phyloP scores from a whole-genome alignment of 1,140 invertebrate genomes.

The Microplitis mediator region DNA sequence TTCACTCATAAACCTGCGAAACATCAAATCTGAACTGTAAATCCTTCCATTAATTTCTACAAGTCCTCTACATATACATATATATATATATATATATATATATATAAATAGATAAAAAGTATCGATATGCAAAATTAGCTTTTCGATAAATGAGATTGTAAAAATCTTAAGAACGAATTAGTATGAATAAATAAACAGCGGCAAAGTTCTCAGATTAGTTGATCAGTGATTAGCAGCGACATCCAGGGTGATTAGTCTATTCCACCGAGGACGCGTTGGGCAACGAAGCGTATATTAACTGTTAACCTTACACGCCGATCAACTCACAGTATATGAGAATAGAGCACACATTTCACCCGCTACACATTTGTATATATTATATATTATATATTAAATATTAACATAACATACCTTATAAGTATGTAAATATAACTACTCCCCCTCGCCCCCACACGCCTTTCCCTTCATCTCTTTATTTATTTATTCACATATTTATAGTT shows the following conservation, averaged over 20 bases:
- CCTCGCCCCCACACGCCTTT: too few species aligned
- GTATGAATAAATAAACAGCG: neutral
- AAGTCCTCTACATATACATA: too few species aligned
- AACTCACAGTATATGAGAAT: neutral
- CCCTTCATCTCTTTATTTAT: too few species aligned
- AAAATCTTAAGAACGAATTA: neutral
- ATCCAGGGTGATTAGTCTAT: constrained; percentile 33
- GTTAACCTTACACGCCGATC: constrained; percentile 28
- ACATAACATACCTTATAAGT: neutral
- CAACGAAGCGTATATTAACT: constrained; percentile 29
- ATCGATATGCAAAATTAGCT: neutral
- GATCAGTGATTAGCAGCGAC: constrained; percentile 30
- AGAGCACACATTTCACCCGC: neutral
- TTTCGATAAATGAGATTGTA: constrained; percentile 6
- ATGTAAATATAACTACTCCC: too few species aligned
- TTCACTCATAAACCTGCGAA: too few species aligned
- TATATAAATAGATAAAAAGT: too few species aligned
- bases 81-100: too few species aligned
- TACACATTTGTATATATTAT: neutral
- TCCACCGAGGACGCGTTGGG: constrained; percentile 30
- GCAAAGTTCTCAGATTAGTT: neutral
- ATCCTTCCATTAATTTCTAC: too few species aligned
- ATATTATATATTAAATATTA: neutral
- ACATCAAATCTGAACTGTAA: too few species aligned
- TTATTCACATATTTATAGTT: too few species aligned